These are phyloP conservation scores for Pungitius pungitius DNA, from an alignment of 2,113 vertebrate genomes.

Conservation along the genomic window DNA sequence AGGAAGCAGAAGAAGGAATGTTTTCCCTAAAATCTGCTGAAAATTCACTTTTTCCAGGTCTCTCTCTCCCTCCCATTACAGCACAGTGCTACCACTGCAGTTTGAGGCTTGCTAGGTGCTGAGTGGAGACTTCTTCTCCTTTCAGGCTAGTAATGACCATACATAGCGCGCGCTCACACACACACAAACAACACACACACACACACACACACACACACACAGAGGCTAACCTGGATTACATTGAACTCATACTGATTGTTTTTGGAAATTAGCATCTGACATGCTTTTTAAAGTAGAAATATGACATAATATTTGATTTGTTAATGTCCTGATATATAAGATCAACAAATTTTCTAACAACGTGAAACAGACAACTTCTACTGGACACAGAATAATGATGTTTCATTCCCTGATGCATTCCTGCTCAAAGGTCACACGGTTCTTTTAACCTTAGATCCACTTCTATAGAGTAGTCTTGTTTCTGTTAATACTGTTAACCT, in stretches of 20 bases:
- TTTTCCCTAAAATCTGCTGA: constrained; percentile 81
- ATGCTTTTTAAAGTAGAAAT: background rate
- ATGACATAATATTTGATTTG: background rate
- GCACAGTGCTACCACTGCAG: constrained; percentile 75
- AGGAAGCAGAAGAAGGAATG: constrained; percentile 67
- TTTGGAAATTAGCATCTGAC: background rate
- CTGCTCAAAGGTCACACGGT: background rate
- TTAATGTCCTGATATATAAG: background rate
- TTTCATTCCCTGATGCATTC: background rate
- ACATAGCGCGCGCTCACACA: constrained; percentile 15
- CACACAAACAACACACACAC: background rate
- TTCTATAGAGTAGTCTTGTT: background rate
- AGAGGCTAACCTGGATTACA: background rate
- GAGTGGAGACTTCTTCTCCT: constrained; percentile 71
- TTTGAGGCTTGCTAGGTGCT: constrained; percentile 67
- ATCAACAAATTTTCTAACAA: background rate
- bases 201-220: background rate
- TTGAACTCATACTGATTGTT: constrained; percentile 8
- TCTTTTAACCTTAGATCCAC: background rate
- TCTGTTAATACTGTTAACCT: background rate
- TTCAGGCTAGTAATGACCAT: constrained; percentile 66
- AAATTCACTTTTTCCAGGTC: constrained; percentile 69
- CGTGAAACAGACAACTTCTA: background rate
- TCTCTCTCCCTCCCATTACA: constrained; percentile 58
- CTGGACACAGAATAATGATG: background rate